Evolutionary conservation across 2,888 invertebrate species (phyloP), one percentile per base, ranked within the genome.

Genomic region (Proisotoma minuta): DNA sequence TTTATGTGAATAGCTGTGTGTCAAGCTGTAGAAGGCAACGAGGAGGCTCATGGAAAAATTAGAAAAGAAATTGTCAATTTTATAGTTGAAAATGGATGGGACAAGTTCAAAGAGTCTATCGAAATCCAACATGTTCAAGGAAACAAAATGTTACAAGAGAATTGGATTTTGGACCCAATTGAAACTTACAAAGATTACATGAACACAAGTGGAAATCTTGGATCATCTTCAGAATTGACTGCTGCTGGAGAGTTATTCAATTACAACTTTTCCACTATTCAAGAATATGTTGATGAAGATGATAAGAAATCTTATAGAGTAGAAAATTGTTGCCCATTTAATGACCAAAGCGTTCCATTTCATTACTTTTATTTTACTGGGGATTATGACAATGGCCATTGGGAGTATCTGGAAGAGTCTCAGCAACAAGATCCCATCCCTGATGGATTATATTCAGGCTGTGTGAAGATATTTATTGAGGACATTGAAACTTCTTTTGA

Each of bases 311-410:
- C 66, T 0, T 70, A 70, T 34, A 28, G 70, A 28, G 70, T 68
- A 1, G 70, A 70, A 39, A 70, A 70, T 56, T 70, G 65, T n/a
- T n/a, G 43, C 3, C 26, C 54, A 23, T 63, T 52, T 27, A 23
- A 58, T 24, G 53, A 59, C 1, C 18, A 52, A 3, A 27, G 28
- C 1, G 26, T 57, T 8, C 60, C 66, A 4, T 65, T 65, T 40
- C 63, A 66, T 53, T 66, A 66, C 59, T 68, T 70, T 34, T 62
- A 66, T 27, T 70, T 70, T 18, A 70, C 70, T 1, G 70, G 70
- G 5, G 68, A 68, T 29, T 70, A 60, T 48, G 70, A 70, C 29
- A 68, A 68, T 50, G 70, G 70, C 8, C 70, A 70, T 49, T 70
- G 70, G 70, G 70, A 70, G 24, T 62, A 34, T 48, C 29, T 69